phyloP scores from a whole-genome alignment of 2,888 invertebrate species.

The Gisinianus flammeolus region DNA sequence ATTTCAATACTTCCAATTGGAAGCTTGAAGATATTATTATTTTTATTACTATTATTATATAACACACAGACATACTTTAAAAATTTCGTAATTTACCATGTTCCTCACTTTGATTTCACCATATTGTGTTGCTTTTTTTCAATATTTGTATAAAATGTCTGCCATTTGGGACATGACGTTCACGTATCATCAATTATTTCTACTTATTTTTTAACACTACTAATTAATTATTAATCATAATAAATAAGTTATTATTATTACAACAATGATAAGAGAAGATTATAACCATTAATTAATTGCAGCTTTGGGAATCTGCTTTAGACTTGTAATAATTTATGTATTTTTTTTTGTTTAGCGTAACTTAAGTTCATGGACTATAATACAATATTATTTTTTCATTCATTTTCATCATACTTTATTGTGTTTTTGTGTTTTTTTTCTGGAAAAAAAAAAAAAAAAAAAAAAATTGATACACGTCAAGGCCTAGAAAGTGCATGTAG shows the following conservation, averaged over 20 bases:
- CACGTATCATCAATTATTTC: conserved; percentile 10
- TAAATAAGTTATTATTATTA: conserved; percentile 24
- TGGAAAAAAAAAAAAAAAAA: too few relatives aligned
- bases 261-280: conserved; percentile 11
- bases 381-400: not conserved
- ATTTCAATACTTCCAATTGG: conserved; percentile 26
- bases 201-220: conserved; percentile 1
- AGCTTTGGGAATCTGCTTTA: too few relatives aligned
- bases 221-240: conserved; percentile 1
- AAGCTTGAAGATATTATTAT: too few relatives aligned
- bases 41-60: too few relatives aligned
- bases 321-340: too few relatives aligned
- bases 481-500: conserved; percentile 34
- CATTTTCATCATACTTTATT: conserved; percentile 4
- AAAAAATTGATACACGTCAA: conserved; percentile 32
- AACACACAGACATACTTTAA: conserved; percentile 23
- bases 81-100: conserved; percentile 4
- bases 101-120: not conserved
- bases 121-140: conserved; percentile 14
- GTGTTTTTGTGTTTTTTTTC: too few relatives aligned
- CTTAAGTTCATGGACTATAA: not conserved
- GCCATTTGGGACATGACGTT: conserved; percentile 6
- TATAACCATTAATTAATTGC: conserved; percentile 14
- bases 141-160: conserved; percentile 23
- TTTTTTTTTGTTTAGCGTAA: too few relatives aligned